Conservation (phyloP, 2,888 invertebrate species). For the Rhimphoctona megacephalus region DNA sequence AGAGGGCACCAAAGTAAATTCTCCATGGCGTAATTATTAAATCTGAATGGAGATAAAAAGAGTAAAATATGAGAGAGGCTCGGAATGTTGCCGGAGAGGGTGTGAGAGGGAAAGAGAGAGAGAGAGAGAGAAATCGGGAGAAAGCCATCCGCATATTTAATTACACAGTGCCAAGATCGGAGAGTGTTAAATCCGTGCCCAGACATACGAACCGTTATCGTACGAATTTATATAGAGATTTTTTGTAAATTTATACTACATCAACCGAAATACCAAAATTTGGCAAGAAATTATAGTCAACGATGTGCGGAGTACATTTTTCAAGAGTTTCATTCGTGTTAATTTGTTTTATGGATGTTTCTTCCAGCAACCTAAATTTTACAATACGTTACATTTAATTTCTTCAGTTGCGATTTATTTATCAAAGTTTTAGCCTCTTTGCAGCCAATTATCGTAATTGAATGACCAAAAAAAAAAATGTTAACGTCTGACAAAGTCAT, state of each 20-base stretch:
- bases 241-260: background rate
- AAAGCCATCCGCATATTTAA: slow-evolving; percentile 47
- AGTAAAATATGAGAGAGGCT: slow-evolving; percentile 17
- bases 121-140: background rate
- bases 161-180: slow-evolving; percentile 17
- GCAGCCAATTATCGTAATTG: background rate
- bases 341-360: background rate
- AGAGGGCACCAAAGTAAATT: slow-evolving; percentile 41
- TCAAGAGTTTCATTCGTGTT: background rate
- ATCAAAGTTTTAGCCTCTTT: background rate
- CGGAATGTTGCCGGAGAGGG: slow-evolving; percentile 18
- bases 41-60: slow-evolving; percentile 51
- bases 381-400: background rate
- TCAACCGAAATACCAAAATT: background rate
- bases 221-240: background rate
- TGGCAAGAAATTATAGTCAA: background rate
- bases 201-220: slow-evolving; percentile 19
- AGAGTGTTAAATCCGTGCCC: slow-evolving; percentile 25
- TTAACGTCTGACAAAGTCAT: background rate
- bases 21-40: slow-evolving; percentile 47
- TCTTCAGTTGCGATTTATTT: no score
- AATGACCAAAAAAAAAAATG: background rate
- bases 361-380: background rate
- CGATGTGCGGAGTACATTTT: background rate
- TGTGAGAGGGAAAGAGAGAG: background rate